These are phyloP conservation scores for Stomorhina lunata DNA, from an alignment of 2,888 invertebrate species.

Conservation along the genomic window DNA sequence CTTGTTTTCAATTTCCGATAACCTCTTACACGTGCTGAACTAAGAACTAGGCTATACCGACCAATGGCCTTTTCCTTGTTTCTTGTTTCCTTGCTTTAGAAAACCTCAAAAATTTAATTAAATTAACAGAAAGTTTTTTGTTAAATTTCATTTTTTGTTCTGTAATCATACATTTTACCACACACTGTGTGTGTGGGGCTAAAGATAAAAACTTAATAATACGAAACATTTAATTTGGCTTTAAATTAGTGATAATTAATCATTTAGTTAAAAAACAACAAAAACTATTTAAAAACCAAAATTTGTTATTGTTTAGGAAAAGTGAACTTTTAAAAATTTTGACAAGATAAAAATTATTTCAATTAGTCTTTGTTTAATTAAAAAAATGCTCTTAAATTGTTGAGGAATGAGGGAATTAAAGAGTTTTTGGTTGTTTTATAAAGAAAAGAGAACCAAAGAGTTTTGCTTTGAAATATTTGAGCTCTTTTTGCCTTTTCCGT, in stretches of 20 bases:
- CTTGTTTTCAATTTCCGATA: too few relatives aligned
- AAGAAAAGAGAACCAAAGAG: too few relatives aligned
- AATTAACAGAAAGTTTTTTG: not conserved
- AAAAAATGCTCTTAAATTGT: too few relatives aligned
- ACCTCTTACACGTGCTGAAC: too few relatives aligned
- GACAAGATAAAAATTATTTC: not conserved
- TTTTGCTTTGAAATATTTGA: not conserved
- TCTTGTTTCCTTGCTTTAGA: too few relatives aligned
- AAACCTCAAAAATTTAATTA: constrained; percentile 29
- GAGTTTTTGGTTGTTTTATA: too few relatives aligned
- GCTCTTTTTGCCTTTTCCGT: not conserved
- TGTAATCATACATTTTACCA: constrained; percentile 9
- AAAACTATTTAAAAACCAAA: not conserved
- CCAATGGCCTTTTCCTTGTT: not conserved
- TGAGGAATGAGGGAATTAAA: too few relatives aligned
- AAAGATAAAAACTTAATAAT: constrained; percentile 14
- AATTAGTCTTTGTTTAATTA: too few relatives aligned
- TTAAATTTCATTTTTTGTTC: not conserved
- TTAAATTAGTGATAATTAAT: constrained; percentile 35
- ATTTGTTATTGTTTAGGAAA: too few relatives aligned
- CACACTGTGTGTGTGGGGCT: constrained; percentile 26
- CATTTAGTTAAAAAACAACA: not conserved
- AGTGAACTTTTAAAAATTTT: not conserved
- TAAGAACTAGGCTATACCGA: not conserved
- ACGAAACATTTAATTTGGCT: not conserved